Base-by-base conservation (phyloP, 1,140 invertebrate species). In the Nasonia giraulti region DNA sequence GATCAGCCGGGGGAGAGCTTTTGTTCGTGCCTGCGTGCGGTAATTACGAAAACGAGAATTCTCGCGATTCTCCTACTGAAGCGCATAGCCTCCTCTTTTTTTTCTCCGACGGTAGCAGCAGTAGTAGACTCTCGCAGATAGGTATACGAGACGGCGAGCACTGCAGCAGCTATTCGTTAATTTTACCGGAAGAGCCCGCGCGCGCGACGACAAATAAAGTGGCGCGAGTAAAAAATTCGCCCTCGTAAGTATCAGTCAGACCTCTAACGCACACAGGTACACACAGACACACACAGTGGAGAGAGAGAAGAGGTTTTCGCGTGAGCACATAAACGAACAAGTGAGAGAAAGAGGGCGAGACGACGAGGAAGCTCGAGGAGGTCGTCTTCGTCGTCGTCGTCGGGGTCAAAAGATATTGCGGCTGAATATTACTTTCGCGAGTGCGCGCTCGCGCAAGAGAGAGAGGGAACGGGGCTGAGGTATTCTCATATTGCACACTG, bases 351-450 rank as follows among this genome's bases (percentile, higher is more conserved):
- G 76, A 78, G 33, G 14, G 55, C 27, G 71, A 62, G 66, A 82
- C 20, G 8, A 44, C 40, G 40, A 44, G 0, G 47, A 17, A 50
- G 47, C 47, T 50, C 73, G 73, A 75, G 37, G 79, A 73, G 40
- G 80, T 81, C 68, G 80, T 73, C 27, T 12, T n/a, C 62, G 78
- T 33, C 4, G 33, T 37, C 33, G 33, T 27, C 47, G 76, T 44
- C 37, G 40, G 50, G 33, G 40, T 77, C 81, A 31, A 40, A 66
- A 76, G 81, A 68, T 75, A 83, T 68, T 76, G 74, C 50, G 47
- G 31, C 73, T 68, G 73, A 76, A 77, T 77, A 77, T 83, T 76
- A 83, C 73, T 82, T 73, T 47, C 44, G n/a, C 80, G 69, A 71
- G 62, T 71, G 79, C 31, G 2, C 8, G 40, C 40, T 66, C 31